phyloP scores from a whole-genome alignment of 2,888 invertebrate genomes.

The Caradrina kadenii region DNA sequence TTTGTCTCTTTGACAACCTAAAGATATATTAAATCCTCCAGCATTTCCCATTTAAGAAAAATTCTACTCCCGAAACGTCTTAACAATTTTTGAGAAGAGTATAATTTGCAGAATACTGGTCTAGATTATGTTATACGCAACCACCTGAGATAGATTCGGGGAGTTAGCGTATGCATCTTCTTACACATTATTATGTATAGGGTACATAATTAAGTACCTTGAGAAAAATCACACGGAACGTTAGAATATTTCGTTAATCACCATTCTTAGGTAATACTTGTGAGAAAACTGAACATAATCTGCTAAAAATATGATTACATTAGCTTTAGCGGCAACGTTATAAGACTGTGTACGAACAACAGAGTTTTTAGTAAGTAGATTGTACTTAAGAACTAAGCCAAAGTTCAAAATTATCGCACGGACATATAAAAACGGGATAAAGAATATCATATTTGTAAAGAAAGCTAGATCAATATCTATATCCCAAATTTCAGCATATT shows the following conservation, averaged over 20 bases:
- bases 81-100: background rate
- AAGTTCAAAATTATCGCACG: no score
- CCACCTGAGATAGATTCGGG: conserved; percentile 37
- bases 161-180: no score
- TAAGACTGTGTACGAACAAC: no score
- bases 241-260: conserved; percentile 46
- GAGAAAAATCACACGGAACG: conserved; percentile 60
- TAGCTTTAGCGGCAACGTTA: conserved; percentile 2
- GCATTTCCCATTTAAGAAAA: background rate
- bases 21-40: background rate
- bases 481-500: no score
- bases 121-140: conserved; percentile 10
- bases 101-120: background rate
- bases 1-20: background rate
- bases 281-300: conserved; percentile 46
- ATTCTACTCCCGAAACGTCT: background rate
- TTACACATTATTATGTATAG: no score
- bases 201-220: conserved; percentile 14
- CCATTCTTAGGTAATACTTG: conserved; percentile 46
- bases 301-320: conserved; percentile 15
- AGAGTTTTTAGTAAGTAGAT: no score
- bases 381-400: no score
- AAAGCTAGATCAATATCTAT: no score
- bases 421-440: no score
- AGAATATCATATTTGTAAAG: no score